Evolutionary conservation across 2,888 invertebrate species (phyloP), one percentile per base, ranked within the genome.

Genomic region (Magallana nippona): DNA sequence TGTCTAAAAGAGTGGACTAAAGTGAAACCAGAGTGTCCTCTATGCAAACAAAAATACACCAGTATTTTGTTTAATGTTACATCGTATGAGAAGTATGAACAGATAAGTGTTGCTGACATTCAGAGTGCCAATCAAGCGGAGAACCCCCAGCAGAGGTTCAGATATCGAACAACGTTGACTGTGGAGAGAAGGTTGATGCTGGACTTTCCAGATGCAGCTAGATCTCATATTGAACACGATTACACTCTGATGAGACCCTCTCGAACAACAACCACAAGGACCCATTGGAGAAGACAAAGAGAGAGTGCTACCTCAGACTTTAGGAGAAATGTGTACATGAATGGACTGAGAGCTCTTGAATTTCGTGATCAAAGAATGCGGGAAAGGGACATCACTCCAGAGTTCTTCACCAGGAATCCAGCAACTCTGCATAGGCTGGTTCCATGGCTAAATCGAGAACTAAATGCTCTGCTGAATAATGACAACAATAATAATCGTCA

Each of bases 1-100:
- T 99, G 98, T 93, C 95, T 99, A 56, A 94, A 97, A 86, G 97
- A 98, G 92, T 99, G 98, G 98, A 98, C 98, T 83, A 98, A 97
- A 95, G 97, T 98, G 17, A 98, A 98, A 95, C 96, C 98, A 0
- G 90, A 90, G 79, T 90, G 90, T 84, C 99, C 99, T 0, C 95
- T 99, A 0, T 99, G 99, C 94, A 98, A 99, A 93, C 97, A 98
- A 93, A 96, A 96, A 3, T 98, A 98, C 94, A 97, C 96, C 90
- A 97, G 97, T 10, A 98, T 98, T 84, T 97, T 98, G 86, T 98
- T 98, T 94, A 98, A 98, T 95, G 97, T 98, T 3, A 96, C 97
- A 89, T 97, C 97, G 0, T 96, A 96, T 93, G 96, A 96, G 88
- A 97, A 98, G 91, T 98, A 97, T 94, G 98, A 98, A 91, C 97